Base-by-base conservation (phyloP, 2,797 vertebrate species). In the Fringilla coelebs region DNA sequence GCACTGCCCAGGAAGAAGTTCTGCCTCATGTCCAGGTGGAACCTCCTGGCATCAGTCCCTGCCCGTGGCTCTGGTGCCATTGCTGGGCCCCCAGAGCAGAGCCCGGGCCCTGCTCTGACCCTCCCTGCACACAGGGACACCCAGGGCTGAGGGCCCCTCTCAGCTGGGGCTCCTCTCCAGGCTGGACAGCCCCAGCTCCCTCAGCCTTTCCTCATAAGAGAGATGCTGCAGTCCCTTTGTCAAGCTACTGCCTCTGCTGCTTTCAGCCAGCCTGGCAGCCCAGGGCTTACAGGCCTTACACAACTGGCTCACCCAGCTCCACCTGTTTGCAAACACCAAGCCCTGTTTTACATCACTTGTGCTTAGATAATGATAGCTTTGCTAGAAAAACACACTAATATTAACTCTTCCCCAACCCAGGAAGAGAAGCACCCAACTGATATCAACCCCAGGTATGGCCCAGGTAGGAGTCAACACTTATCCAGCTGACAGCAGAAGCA, bases 281-380 rank as follows among this genome's bases (percentile, higher is more conserved):
- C 72, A 40, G 51, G 48, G 48, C 48, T 41, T 63, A 45, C 45
- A 82, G 80, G 32, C 36, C 45, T 75, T 60, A 40, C 31, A 24
- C 3, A 4, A 45, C 55, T 13, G 28, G 61, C 52, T 85, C 52
- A 32, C 52, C 51, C 67, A 74, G 61, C 57, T 82, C 83, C 57
- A 87, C 71, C 58, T 79, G 81, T 40, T 28, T 73, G 67, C 67
- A 70, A 88, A 72, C 40, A 79, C 48, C 70, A 66, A 78, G 71
- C n/a, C 60, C 61, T 90, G 52, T 82, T 90, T 70, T 41, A 60
- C 38, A 55, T 75, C 51, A 68, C 18, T 38, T 43, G 10, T 9
- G 11, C 26, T 62, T 40, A 41, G 46, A 73, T 14, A 45, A 48
- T 72, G 40, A 51, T 0, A 85, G 49, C 22, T 85, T 85, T 61